phyloP scores from a whole-genome alignment of 2,888 invertebrate genomes.

The Apamea anceps region DNA sequence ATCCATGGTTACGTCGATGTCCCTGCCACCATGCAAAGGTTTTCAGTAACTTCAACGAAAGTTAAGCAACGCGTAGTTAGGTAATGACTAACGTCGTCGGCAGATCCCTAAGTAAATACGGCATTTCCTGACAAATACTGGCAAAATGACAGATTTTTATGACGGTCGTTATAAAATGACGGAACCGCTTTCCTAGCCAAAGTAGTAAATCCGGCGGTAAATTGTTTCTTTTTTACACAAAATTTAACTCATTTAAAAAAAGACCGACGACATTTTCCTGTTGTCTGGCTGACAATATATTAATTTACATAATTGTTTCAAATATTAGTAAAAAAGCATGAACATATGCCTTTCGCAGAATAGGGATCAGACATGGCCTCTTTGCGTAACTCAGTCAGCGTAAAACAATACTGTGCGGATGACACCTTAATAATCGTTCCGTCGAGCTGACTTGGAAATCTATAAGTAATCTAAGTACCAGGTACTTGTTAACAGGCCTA shows the following conservation, averaged over 20 bases:
- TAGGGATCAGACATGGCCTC: background rate
- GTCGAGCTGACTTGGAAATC: background rate
- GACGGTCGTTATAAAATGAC: background rate
- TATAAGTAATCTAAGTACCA: background rate
- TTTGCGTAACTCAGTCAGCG: constrained; percentile 9
- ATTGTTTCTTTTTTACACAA: background rate
- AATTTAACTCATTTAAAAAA: background rate
- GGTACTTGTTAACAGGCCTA: background rate
- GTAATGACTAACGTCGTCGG: too few relatives aligned
- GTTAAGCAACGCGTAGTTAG: too few relatives aligned
- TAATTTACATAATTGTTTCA: constrained; percentile 16
- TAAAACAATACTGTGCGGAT: background rate
- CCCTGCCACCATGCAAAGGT: too few relatives aligned
- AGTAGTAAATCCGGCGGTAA: background rate
- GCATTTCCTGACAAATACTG: too few relatives aligned
- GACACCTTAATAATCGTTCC: background rate
- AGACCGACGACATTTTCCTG: background rate
- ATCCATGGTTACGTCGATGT: too few relatives aligned
- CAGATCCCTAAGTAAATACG: too few relatives aligned
- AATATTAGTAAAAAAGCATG: background rate
- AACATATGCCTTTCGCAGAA: constrained; percentile 4
- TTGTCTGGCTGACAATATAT: background rate
- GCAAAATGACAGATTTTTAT: background rate
- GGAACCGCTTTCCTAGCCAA: background rate
- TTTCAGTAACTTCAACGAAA: too few relatives aligned